phyloP scores from a whole-genome alignment of 2,113 vertebrate genomes.

The Lepus europaeus region DNA sequence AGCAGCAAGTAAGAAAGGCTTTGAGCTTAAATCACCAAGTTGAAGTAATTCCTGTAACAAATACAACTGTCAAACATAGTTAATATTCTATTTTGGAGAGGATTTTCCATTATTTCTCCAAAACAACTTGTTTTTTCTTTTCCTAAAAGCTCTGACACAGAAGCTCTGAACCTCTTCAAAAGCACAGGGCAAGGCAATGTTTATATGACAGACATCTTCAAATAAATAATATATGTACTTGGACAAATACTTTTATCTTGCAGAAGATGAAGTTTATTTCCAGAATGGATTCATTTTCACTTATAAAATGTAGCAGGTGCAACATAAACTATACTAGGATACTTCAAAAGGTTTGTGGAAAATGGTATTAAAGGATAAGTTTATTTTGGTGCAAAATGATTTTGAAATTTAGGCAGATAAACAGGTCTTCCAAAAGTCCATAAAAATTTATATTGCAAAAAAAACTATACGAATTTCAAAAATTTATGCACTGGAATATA shows the following conservation, averaged over 20 bases:
- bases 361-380: too few relatives aligned
- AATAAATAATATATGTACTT: constrained; percentile 79
- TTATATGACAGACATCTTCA: constrained; percentile 77
- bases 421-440: too few relatives aligned
- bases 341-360: too few relatives aligned
- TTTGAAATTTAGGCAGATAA: too few relatives aligned
- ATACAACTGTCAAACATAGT: constrained; percentile 79
- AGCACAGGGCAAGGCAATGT: constrained; percentile 76
- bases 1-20: constrained; percentile 45
- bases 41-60: constrained; percentile 72
- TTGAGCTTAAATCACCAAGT: constrained; percentile 20
- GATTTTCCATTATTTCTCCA: constrained; percentile 68
- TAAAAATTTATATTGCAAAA: too few relatives aligned
- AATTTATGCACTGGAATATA: too few relatives aligned
- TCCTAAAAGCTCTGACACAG: constrained; percentile 58
- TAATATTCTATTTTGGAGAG: constrained; percentile 69
- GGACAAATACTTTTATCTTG: not conserved
- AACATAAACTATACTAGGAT: not conserved
- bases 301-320: not conserved
- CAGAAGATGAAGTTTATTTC: constrained; percentile 70
- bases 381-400: too few relatives aligned
- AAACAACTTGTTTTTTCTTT: constrained; percentile 64
- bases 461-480: too few relatives aligned
- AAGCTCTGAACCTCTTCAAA: constrained; percentile 77
- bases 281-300: constrained; percentile 58